phyloP scores from a whole-genome alignment of 2,113 vertebrate genomes.

The Rhinoptilus africanus region DNA sequence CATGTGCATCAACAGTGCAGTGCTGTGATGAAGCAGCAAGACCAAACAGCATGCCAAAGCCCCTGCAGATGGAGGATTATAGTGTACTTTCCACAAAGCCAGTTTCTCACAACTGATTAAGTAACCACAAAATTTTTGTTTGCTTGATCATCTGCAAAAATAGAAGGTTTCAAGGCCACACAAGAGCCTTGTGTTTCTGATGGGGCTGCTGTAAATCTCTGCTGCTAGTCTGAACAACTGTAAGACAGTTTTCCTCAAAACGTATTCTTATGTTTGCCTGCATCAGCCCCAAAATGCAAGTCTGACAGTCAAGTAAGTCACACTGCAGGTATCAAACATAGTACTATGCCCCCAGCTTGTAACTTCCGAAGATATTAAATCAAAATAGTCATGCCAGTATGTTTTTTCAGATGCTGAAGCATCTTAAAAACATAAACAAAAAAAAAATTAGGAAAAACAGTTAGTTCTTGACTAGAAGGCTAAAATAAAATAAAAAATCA shows the following conservation, averaged over 20 bases:
- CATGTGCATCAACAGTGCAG: background rate
- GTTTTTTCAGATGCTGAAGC: background rate
- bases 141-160: slow-evolving; percentile 11
- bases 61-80: background rate
- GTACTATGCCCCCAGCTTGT: background rate
- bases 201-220: background rate
- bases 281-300: background rate
- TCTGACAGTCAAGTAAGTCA: background rate
- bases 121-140: background rate
- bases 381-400: background rate
- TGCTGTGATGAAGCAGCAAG: background rate
- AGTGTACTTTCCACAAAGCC: background rate
- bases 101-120: background rate
- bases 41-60: background rate
- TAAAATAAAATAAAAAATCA: background rate
- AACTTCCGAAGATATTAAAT: background rate
- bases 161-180: background rate
- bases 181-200: background rate
- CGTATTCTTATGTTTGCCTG: background rate
- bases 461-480: background rate
- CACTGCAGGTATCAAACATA: rapidly evolving
- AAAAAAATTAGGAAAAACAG: background rate
- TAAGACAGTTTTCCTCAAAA: background rate
- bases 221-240: background rate
- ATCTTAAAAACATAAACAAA: background rate